Percentiles rank a stretch among this genome's conserved stretches.
phyloP scores from a whole-genome alignment of 1,140 invertebrate species.

The Heliothis virescens region DNA sequence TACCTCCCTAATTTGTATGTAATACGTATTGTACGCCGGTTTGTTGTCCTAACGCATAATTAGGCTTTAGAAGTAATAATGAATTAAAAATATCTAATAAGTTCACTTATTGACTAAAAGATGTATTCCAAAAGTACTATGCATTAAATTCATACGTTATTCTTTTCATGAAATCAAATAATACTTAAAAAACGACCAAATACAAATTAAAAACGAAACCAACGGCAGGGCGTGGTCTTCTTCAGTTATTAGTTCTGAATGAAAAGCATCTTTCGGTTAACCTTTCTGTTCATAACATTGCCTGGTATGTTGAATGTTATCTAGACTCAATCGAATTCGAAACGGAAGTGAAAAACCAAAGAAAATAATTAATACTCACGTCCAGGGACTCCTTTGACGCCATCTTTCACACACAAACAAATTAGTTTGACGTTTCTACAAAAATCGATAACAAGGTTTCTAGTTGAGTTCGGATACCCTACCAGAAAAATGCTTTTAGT shows the following conservation, averaged over 20 bases:
- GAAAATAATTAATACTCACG: constrained; percentile 74
- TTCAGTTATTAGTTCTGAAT: constrained; percentile 25
- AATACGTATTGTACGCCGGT: not conserved
- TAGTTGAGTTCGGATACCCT: constrained; percentile 60
- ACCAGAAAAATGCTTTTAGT: not conserved
- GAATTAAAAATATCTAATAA: constrained; percentile 1
- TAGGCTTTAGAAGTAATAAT: not conserved
- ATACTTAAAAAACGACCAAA: constrained; percentile 47
- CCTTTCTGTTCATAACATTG: not conserved
- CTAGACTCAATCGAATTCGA: constrained; percentile 11
- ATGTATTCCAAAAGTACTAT: not conserved
- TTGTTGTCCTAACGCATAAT: constrained; percentile 1
- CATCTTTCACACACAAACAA: constrained; percentile 83
- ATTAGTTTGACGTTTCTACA: constrained; percentile 72
- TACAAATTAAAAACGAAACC: constrained; percentile 49
- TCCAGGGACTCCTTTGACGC: constrained; percentile 84
- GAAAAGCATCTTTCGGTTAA: not conserved
- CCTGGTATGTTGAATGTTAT: constrained; percentile 20
- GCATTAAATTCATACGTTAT: not conserved
- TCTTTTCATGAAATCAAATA: constrained; percentile 33
- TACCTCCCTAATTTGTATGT: no score
- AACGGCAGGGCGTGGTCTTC: constrained; percentile 62
- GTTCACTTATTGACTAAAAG: not conserved
- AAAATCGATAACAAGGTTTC: constrained; percentile 73
- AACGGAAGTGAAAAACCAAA: constrained; percentile 24